Evolutionary conservation across 2,888 invertebrate species (phyloP).

Genomic region (Fragum sueziense): DNA sequence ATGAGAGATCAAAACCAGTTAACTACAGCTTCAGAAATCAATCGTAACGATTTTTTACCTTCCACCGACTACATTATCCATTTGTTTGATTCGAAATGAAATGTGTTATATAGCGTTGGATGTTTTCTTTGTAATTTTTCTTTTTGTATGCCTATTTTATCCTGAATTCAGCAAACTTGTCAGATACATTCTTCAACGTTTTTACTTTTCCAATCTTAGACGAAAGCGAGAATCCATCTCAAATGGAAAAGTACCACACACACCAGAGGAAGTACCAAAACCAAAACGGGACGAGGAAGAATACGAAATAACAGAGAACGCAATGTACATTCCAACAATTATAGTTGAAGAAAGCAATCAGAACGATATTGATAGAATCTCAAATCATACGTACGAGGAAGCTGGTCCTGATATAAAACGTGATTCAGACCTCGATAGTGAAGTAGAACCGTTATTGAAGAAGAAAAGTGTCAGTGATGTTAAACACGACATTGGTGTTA

Average conservation of each 20-base stretch:
- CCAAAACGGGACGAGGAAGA: not conserved
- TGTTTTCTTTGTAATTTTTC: too few species aligned
- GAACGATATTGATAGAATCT: not conserved
- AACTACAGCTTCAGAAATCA: too few species aligned
- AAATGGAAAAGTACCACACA: not conserved
- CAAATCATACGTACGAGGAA: not conserved
- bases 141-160: too few species aligned
- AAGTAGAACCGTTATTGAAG: not conserved
- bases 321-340: not conserved
- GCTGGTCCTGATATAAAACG: not conserved
- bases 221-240: not conserved
- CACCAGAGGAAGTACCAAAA: not conserved
- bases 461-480: not conserved
- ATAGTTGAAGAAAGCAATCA: not conserved
- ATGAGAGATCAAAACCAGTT: too few species aligned
- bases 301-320: conserved; percentile 6
- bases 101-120: too few species aligned
- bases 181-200: too few species aligned
- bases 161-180: too few species aligned
- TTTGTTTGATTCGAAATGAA: too few species aligned
- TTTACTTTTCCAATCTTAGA: not conserved
- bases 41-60: too few species aligned
- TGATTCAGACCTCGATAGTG: not conserved
- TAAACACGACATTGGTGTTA: not conserved
- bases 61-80: too few species aligned